Evolutionary conservation across 2,797 vertebrate genomes (phyloP).

Genomic region (Gymnothorax reevesii): DNA sequence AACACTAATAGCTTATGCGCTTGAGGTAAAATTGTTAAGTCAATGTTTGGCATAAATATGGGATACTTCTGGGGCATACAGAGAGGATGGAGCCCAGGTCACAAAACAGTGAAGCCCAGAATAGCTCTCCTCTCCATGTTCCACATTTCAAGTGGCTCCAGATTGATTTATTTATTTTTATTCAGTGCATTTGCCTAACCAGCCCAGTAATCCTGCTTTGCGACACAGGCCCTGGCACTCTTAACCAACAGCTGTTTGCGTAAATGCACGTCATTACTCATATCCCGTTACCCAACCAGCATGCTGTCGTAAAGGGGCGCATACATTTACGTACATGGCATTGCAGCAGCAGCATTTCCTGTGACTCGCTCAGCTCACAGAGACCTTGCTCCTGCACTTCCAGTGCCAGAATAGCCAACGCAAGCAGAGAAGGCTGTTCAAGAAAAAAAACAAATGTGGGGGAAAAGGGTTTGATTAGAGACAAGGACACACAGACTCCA

Average conservation of each 20-base stretch:
- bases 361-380: constrained; percentile 69
- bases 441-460: constrained; percentile 11
- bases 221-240: background rate
- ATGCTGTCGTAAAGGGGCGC: background rate
- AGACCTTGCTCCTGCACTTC: constrained; percentile 81
- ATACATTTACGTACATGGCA: constrained; percentile 72
- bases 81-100: background rate
- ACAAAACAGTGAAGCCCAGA: too few species aligned
- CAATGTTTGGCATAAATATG: constrained; percentile 15
- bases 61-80: constrained; percentile 20
- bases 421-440: constrained; percentile 86
- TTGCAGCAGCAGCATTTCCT: constrained; percentile 79
- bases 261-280: background rate
- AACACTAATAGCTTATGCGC: background rate
- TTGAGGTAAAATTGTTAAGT: background rate
- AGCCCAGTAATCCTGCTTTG: too few species aligned
- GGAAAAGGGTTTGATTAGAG: background rate
- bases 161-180: too few species aligned
- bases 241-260: constrained; percentile 13
- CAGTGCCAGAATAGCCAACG: constrained; percentile 80
- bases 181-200: too few species aligned
- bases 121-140: too few species aligned
- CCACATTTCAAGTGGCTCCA: too few species aligned
- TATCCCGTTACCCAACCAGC: constrained; percentile 18
- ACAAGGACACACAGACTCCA: background rate